Evolutionary conservation across 2,888 invertebrate species (phyloP).

Genomic region (Athripsodes cinereus): DNA sequence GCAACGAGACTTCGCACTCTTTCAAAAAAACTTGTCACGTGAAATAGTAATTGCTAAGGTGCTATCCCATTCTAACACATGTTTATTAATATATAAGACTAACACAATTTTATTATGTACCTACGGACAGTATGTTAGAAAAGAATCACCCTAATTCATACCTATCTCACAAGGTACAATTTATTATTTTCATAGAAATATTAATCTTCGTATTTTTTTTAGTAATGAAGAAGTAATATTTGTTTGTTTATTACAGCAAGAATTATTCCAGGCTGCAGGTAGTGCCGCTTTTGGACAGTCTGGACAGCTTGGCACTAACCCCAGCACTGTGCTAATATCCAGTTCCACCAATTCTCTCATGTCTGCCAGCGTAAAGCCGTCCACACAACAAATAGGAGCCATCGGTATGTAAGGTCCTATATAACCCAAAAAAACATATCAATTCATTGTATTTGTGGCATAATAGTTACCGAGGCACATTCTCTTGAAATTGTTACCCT

Average conservation of each 20-base stretch:
- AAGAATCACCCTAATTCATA: too few relatives aligned
- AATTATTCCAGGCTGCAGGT: conserved; percentile 39
- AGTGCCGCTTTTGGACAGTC: conserved; percentile 72
- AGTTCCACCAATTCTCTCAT: conserved; percentile 83
- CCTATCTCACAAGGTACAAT: too few relatives aligned
- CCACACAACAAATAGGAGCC: conserved; percentile 75
- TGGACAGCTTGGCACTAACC: conserved; percentile 73
- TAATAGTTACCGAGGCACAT: too few relatives aligned
- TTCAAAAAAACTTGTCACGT: too few relatives aligned
- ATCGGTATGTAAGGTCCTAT: conserved; percentile 68
- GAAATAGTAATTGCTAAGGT: too few relatives aligned
- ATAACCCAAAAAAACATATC: too few relatives aligned
- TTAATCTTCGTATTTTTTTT: not conserved
- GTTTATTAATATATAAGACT: too few relatives aligned
- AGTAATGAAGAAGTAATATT: not conserved
- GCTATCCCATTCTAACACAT: too few relatives aligned
- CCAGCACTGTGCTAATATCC: conserved; percentile 82
- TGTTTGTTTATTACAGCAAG: conserved; percentile 35
- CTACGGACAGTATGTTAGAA: too few relatives aligned
- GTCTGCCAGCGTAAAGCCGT: conserved; percentile 81
- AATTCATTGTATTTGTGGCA: not conserved
- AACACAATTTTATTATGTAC: too few relatives aligned
- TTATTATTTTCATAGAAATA: too few relatives aligned
- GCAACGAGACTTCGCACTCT: too few relatives aligned
- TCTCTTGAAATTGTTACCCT: not conserved